These are phyloP conservation scores for Baccha elongata DNA, from an alignment of 2,888 invertebrate genomes.

Conservation along the genomic window DNA sequence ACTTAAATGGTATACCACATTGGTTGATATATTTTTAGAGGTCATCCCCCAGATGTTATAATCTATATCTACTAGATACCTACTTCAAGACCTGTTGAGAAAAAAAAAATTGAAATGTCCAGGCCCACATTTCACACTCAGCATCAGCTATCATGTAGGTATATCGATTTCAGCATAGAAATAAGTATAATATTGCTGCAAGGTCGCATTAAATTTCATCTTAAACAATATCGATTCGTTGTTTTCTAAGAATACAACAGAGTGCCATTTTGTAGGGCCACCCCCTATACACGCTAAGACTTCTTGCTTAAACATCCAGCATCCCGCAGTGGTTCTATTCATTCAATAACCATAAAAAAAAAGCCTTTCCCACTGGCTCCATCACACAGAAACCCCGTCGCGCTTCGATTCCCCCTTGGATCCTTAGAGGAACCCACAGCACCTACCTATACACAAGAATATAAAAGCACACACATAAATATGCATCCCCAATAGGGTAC, in stretches of 20 bases:
- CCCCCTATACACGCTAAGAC: constrained; percentile 23
- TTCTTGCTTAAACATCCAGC: constrained; percentile 44
- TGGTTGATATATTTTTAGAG: no score
- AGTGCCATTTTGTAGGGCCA: constrained; percentile 37
- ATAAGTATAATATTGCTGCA: constrained; percentile 66
- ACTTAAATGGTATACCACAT: constrained; percentile 15
- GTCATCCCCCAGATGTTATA: constrained; percentile 54
- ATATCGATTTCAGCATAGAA: constrained; percentile 66
- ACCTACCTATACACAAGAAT: constrained; percentile 75
- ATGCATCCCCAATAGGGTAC: constrained; percentile 71
- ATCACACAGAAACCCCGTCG: constrained; percentile 12
- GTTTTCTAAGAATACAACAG: constrained; percentile 54
- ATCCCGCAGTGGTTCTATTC: constrained; percentile 51
- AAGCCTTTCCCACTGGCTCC: constrained; percentile 48
- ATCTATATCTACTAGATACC: constrained; percentile 2
- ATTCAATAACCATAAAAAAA: constrained; percentile 65
- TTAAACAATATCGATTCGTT: constrained; percentile 73
- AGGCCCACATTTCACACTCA: constrained; percentile 46
- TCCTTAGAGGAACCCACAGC: constrained; percentile 57
- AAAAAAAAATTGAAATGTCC: constrained; percentile 39
- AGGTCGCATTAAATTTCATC: constrained; percentile 73
- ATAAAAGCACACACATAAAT: constrained; percentile 72
- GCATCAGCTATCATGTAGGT: not conserved
- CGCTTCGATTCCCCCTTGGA: constrained; percentile 9
- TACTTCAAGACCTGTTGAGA: constrained; percentile 62